Evolutionary conservation across 2,888 invertebrate species (phyloP).

Genomic region (Stramonita haemastoma): DNA sequence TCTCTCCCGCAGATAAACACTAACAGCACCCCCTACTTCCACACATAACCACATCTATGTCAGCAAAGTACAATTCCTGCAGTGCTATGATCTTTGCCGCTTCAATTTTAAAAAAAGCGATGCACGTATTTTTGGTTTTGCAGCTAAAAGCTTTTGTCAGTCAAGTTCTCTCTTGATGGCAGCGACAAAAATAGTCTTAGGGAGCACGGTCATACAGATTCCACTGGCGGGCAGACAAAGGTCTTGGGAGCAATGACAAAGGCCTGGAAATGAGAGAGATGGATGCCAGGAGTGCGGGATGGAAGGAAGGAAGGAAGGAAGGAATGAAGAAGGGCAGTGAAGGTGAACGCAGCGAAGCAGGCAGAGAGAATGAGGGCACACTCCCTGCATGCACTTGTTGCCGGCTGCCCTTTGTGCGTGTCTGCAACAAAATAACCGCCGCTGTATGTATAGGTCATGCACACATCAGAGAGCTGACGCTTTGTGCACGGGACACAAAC

Average conservation of each 20-base stretch:
- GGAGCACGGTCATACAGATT: not conserved
- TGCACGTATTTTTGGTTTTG: too few relatives aligned
- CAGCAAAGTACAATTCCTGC: not conserved
- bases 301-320: not conserved
- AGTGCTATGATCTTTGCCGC: not conserved
- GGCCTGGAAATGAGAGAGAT: not conserved
- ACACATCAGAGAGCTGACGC: not conserved
- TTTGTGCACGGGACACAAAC: not conserved
- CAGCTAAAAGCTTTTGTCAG: too few relatives aligned
- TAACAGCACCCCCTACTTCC: too few relatives aligned
- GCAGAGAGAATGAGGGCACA: not conserved
- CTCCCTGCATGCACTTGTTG: not conserved
- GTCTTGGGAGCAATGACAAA: not conserved
- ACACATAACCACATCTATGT: too few relatives aligned
- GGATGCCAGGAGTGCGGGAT: not conserved
- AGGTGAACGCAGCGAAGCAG: not conserved
- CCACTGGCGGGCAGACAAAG: not conserved
- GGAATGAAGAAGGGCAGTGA: not conserved
- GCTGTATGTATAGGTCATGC: not conserved
- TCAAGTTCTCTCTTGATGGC: not conserved
- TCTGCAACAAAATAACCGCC: conserved; percentile 40
- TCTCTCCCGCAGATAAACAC: too few relatives aligned
- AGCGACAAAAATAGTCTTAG: not conserved
- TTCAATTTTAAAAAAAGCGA: not conserved
- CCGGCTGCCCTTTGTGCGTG: not conserved